Conservation (phyloP, 2,888 invertebrate genomes). For the Drosophila suboccidentalis region DNA sequence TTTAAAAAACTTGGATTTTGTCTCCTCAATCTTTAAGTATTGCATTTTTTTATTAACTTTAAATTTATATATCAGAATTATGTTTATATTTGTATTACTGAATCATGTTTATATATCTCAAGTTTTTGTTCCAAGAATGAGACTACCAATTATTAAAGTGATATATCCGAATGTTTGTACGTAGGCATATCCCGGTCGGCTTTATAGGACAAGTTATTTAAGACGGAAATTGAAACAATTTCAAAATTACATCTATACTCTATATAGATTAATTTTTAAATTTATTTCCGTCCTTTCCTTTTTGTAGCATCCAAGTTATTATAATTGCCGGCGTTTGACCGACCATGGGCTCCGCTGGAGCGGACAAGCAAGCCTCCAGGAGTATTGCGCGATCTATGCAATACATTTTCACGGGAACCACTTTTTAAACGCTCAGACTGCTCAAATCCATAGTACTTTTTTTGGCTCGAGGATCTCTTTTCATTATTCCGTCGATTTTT, state of each 20-base stretch:
- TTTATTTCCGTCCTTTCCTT: not conserved
- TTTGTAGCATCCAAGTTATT: not conserved
- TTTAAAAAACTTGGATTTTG: not conserved
- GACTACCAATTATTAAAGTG: too few species aligned
- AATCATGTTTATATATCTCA: not conserved
- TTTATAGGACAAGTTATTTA: too few species aligned
- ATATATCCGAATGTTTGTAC: not conserved
- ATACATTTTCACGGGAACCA: constrained; percentile 22
- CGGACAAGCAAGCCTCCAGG: constrained; percentile 6
- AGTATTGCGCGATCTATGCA: constrained; percentile 15
- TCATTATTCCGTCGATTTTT: constrained; percentile 25
- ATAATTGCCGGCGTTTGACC: constrained; percentile 7
- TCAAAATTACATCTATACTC: not conserved
- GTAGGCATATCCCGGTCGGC: not conserved
- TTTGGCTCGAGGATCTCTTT: constrained; percentile 1
- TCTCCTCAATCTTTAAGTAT: constrained; percentile 4
- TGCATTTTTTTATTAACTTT: constrained; percentile 16
- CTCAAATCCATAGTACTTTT: constrained; percentile 9
- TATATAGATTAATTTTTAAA: not conserved
- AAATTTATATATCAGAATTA: constrained; percentile 25
- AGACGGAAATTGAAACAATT: not conserved
- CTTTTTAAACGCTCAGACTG: constrained; percentile 8
- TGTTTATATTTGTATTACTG: not conserved
- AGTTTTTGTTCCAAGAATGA: not conserved
- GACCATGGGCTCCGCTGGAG: constrained; percentile 1